Base-by-base conservation (phyloP, 2,888 invertebrate species). In the Nymphalis polychloros region DNA sequence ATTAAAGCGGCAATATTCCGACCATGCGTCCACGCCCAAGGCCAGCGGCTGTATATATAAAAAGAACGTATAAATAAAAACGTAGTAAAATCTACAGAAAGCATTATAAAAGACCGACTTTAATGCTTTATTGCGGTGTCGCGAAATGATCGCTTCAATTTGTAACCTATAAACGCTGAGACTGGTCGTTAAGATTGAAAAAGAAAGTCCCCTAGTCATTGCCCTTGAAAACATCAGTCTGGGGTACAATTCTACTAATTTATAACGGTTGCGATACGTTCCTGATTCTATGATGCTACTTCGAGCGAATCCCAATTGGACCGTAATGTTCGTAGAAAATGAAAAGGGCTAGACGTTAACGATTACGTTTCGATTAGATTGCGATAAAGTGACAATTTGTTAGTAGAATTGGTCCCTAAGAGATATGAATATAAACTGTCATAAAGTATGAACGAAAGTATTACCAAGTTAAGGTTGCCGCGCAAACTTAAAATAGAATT, bases 91-190 rank as follows among this genome's bases (percentile, higher is more conserved):
- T 47, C 46, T n/a, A 19, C 41, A 55, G 48, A 59, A 47, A 61
- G 23, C 53, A 55, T 31, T 55, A 55, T 63, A 63, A 57, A 76
- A 77, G 80, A 83, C 80, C 82, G 79, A 80, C 78, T 78, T 87
- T 85, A 87, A 86, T 79, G 76, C 78, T 77, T 78, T 75, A 72
- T 67, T 41, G 53, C 59, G 60, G 79, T 83, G 85, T 84, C 84
- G 78, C 81, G 74, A 76, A 55, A 35, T 57, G 78, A 87, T 87
- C 86, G 86, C 82, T 83, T 85, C 86, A 89, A 90, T 89, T 89
- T 86, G 86, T 87, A 81, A 79, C 81, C 84, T 79, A 88, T 87
- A 87, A 81, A 86, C 77, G 78, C 76, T 73, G 73, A 72, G 74
- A 72, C 71, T 60, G 69, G 72, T 81, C 84, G 83, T 88, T 86